Evolutionary conservation across 2,113 vertebrate species (phyloP), one percentile per base, ranked within the genome.

Genomic region (Genyomyrus donnyi): DNA sequence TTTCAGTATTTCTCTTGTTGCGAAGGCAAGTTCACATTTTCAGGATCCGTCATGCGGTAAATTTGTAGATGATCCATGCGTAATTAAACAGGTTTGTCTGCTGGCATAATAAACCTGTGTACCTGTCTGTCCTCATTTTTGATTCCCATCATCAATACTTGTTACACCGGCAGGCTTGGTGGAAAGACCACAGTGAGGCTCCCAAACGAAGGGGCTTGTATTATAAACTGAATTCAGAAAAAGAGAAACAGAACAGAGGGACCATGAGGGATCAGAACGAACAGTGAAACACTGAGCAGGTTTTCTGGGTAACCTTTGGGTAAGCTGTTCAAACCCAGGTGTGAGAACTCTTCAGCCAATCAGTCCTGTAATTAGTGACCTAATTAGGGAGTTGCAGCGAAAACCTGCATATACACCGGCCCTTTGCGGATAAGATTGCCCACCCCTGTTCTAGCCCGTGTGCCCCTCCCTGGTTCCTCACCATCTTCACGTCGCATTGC

Each of bases 381-480:
- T 50, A 49, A 49, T 49, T 49, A 10, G 48, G 48, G 48, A 49
- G 48, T 8, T 46, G 46, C 46, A 46, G 48, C 2, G 2, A 49
- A 49, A 49, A 49, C 48, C 9, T 49, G 10, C 49, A 50, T 3
- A 50, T 3, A 50, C 48, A 50, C 0, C 3, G 49, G 11, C 49
- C 49, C 49, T 50, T 13, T 50, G 49, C 11, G 3, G 49, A 50
- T 13, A 13, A 50, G 49, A 13, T 50, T 13, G 49, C 49, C 49
- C 11, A 50, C 49, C 49, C 10, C 49, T 50, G 9, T 1, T 9
- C 46, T 48, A 99, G 98, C 91, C 97, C 99, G 89, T 99, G 99
- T 48, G 98, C 98, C 10, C 98, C 98, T 0, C 98, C 98, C 0
- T 99, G 98, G 98, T 99, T 99, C 93, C 98, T 99, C 91, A 99